These are phyloP conservation scores for Sparus aurata DNA, from an alignment of 2,797 vertebrate genomes.

Conservation along the genomic window DNA sequence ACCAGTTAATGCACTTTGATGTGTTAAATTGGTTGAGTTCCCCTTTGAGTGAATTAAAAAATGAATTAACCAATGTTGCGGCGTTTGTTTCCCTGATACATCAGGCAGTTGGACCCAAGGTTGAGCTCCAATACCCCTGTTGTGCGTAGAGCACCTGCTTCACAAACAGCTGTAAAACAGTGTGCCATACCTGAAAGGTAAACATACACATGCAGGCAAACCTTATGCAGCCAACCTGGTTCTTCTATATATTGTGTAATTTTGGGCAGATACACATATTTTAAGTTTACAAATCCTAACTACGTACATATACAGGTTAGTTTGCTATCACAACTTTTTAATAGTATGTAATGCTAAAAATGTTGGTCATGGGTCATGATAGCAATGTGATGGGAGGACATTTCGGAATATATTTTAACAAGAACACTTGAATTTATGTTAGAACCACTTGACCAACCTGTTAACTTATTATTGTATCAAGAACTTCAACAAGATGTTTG, in stretches of 20 bases:
- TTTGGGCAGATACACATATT: background rate
- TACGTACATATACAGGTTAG: background rate
- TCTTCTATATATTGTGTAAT: background rate
- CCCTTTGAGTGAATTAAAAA: background rate
- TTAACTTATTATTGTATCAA: slow-evolving; percentile 2
- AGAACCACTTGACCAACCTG: background rate
- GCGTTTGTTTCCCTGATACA: background rate
- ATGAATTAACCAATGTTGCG: background rate
- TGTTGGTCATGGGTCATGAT: background rate
- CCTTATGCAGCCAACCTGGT: background rate
- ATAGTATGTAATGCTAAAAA: background rate
- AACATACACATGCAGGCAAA: slow-evolving; percentile 17
- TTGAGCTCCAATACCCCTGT: slow-evolving; percentile 52
- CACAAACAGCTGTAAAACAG: slow-evolving; percentile 26
- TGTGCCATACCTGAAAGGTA: slow-evolving; percentile 50
- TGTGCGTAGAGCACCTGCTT: slow-evolving; percentile 64
- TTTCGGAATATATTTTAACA: background rate
- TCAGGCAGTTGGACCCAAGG: slow-evolving; percentile 58
- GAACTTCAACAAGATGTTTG: background rate
- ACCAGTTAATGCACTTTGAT: too few relatives aligned
- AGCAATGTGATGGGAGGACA: background rate
- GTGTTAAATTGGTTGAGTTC: too few relatives aligned
- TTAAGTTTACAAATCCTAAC: background rate
- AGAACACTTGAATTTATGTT: too few relatives aligned
- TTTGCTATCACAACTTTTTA: background rate